Percentiles rank a stretch among this genome's conserved stretches.
Conservation (phyloP, 2,888 invertebrate genomes). For the Sphecodes monilicornis region DNA sequence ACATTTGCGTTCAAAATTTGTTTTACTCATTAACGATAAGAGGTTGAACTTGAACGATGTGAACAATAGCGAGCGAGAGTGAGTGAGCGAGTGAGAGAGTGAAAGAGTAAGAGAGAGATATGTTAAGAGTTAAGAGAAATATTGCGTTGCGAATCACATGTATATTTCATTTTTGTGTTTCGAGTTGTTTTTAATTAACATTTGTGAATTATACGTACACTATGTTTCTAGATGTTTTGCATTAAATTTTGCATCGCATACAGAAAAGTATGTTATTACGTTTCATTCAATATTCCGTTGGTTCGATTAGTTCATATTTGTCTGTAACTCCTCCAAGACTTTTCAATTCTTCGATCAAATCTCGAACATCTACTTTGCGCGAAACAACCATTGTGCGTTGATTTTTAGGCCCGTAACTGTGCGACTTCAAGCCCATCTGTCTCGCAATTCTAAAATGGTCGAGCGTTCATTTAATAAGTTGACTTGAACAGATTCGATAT, state of each 20-base stretch:
- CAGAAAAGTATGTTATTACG: background rate
- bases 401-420: slow-evolving; percentile 85
- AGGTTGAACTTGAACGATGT: background rate
- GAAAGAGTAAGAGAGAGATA: background rate
- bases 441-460: slow-evolving; percentile 82
- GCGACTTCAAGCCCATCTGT: slow-evolving; percentile 85
- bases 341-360: slow-evolving; percentile 85
- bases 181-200: background rate
- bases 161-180: slow-evolving; percentile 4
- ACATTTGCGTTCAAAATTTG: background rate
- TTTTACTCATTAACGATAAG: background rate
- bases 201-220: background rate
- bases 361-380: slow-evolving; percentile 83
- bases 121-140: background rate
- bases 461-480: background rate
- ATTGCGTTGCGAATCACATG: background rate
- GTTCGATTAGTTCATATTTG: slow-evolving; percentile 85
- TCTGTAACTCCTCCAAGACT: slow-evolving; percentile 85
- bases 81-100: background rate
- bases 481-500: background rate
- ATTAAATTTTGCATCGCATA: slow-evolving; percentile 11
- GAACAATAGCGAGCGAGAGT: background rate
- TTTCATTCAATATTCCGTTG: slow-evolving; percentile 59
- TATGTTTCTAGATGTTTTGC: background rate
- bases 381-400: slow-evolving; percentile 85